Base-by-base conservation (phyloP, 2,113 vertebrate genomes). In the Romanogobio albipinnatus region DNA sequence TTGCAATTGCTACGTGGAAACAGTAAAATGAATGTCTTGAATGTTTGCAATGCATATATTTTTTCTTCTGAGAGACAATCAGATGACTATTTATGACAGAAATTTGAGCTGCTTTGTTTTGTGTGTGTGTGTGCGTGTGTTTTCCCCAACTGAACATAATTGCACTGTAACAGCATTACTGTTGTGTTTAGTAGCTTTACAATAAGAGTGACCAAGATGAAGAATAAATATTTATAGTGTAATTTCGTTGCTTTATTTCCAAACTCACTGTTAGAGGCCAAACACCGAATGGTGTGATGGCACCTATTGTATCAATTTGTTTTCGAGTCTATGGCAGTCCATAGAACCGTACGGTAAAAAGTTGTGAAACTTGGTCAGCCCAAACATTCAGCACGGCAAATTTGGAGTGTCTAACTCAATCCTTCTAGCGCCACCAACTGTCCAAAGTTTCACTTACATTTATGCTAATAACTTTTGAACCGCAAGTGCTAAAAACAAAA, bases 161-260 rank as follows among this genome's bases (percentile, higher is more conserved):
- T 71, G 68, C 68, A 71, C 68, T 43, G 19, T 71, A 43, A 43
- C 68, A 71, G 36, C 68, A n/a, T 22, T 2, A 43, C 17, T 70
- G 33, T 71, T n/a, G 66, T 43, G 68, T 43, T 43, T 70, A n/a
- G 19, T 43, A 43, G 66, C 66, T 70, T 70, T 43, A 17, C 64
- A 68, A 19, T 36, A 15, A 36, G 15, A 1, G 33, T 33, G 64
- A 19, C 33, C 2, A 22, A 1, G 9, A 10, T 43, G 19, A 22
- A 22, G 17, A 70, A 71, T 71, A n/a, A 71, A 71, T 71, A 61
- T 61, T 61, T 61, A 36, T 8, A 66, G 39, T 66, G 66, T 22
- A 10, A 36, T 43, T 10, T 43, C 4, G 9, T 11, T 71, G 36
- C 36, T 43, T 70, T 70, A 43, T 70, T 70, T 39, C 9, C 66